These are phyloP conservation scores for Hypsopygia costalis DNA, from an alignment of 2,888 invertebrate genomes.

Conservation along the genomic window DNA sequence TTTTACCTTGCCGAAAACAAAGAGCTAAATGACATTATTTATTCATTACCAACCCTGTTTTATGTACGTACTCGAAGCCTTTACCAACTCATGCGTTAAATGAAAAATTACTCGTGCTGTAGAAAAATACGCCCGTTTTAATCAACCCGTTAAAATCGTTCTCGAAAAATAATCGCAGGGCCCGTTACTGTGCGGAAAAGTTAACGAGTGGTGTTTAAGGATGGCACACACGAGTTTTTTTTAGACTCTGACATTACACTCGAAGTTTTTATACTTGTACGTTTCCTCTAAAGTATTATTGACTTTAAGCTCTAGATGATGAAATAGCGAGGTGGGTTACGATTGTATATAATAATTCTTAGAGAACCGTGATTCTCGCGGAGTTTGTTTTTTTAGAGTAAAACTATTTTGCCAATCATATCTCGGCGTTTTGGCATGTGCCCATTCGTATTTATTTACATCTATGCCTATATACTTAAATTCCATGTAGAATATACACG, in stretches of 20 bases:
- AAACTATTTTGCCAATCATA: too few species aligned
- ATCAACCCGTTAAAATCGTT: slow-evolving; percentile 66
- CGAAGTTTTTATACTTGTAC: too few species aligned
- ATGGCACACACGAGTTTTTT: slow-evolving; percentile 17
- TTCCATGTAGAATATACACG: too few species aligned
- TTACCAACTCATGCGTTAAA: slow-evolving; percentile 36
- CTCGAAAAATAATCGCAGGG: slow-evolving; percentile 58
- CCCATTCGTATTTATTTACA: too few species aligned
- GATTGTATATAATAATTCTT: too few species aligned
- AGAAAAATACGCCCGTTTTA: slow-evolving; percentile 47
- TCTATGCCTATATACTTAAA: too few species aligned
- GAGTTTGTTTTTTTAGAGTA: too few species aligned
- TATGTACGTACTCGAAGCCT: slow-evolving; percentile 29
- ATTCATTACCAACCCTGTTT: slow-evolving; percentile 6
- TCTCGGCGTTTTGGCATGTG: too few species aligned
- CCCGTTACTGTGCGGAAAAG: slow-evolving; percentile 59
- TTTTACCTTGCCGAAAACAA: not conserved
- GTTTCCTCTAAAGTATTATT: too few species aligned
- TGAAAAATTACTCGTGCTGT: slow-evolving; percentile 45
- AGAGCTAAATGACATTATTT: slow-evolving; percentile 6
- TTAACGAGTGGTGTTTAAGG: slow-evolving; percentile 76
- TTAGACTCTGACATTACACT: not conserved
- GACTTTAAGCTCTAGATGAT: too few species aligned
- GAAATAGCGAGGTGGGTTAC: too few species aligned
- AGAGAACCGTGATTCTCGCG: too few species aligned